Percentiles rank a stretch among this genome's conserved stretches.
Evolutionary conservation across 2,888 invertebrate species (phyloP).

Genomic region (Ganaspis brasiliensis): DNA sequence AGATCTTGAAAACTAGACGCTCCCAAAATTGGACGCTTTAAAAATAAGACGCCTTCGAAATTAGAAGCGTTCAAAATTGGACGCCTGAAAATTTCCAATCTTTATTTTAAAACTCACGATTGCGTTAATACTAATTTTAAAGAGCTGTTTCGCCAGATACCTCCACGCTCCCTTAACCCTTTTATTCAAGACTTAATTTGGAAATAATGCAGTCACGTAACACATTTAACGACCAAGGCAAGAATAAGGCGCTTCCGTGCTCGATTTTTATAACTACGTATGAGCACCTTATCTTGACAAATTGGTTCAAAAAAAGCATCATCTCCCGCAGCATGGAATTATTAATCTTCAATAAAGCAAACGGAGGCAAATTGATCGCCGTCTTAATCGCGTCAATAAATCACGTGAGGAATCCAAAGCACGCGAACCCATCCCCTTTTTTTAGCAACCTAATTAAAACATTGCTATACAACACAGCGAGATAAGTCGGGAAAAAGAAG

Average conservation of each 20-base stretch:
- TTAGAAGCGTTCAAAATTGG: too few relatives aligned
- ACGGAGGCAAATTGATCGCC: conserved; percentile 43
- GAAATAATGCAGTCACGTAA: background rate
- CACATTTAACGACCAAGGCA: background rate
- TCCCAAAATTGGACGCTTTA: too few relatives aligned
- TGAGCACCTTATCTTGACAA: conserved; percentile 40
- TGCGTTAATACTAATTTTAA: too few relatives aligned
- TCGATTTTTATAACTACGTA: conserved; percentile 27
- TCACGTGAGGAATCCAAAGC: conserved; percentile 37
- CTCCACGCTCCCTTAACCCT: too few relatives aligned
- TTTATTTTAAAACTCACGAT: too few relatives aligned
- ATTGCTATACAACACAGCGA: conserved; percentile 50
- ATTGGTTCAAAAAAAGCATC: conserved; percentile 7
- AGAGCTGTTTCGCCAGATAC: too few relatives aligned
- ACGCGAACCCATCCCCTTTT: conserved; percentile 38
- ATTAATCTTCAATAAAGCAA: conserved; percentile 44
- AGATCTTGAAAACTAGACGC: too few relatives aligned
- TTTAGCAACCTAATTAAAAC: conserved; percentile 60
- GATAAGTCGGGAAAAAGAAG: conserved; percentile 24
- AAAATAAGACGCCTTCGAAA: too few relatives aligned
- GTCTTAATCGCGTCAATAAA: conserved; percentile 41
- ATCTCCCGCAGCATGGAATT: conserved; percentile 34
- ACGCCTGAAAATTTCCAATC: too few relatives aligned
- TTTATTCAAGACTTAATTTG: background rate
- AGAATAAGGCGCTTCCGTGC: conserved; percentile 38